phyloP scores from a whole-genome alignment of 1,140 invertebrate genomes.

The Calosoma granatense region DNA sequence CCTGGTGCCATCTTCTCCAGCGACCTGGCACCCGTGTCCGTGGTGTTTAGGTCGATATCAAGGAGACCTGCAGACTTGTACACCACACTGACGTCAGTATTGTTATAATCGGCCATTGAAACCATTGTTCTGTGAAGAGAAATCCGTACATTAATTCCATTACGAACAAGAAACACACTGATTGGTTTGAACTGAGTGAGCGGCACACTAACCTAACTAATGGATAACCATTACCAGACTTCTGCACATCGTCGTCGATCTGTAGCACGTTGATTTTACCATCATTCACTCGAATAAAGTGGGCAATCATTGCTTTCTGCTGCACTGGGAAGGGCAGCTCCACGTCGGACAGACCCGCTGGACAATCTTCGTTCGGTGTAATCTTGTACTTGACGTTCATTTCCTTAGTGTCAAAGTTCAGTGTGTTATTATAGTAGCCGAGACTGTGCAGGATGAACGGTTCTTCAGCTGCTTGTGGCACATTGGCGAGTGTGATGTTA shows the following conservation, averaged over 20 bases:
- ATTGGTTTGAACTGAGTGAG: too few species aligned
- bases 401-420: not conserved
- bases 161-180: too few species aligned
- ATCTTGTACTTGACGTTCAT: not conserved
- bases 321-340: not conserved
- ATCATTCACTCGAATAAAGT: not conserved
- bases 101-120: too few species aligned
- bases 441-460: not conserved
- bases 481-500: not conserved
- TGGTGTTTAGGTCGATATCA: not conserved
- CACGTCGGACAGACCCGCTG: not conserved
- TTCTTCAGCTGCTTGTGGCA: not conserved
- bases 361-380: not conserved
- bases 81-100: too few species aligned
- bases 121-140: too few species aligned
- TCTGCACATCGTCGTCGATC: constrained; percentile 30
- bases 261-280: constrained; percentile 8
- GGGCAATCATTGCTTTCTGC: not conserved
- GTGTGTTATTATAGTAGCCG: not conserved
- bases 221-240: constrained; percentile 35
- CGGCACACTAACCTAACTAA: constrained; percentile 34
- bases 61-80: too few species aligned
- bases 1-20: not conserved
- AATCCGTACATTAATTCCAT: too few species aligned
- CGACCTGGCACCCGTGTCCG: not conserved